Conservation (phyloP, 2,113 vertebrate genomes). For the Desmodus rotundus region DNA sequence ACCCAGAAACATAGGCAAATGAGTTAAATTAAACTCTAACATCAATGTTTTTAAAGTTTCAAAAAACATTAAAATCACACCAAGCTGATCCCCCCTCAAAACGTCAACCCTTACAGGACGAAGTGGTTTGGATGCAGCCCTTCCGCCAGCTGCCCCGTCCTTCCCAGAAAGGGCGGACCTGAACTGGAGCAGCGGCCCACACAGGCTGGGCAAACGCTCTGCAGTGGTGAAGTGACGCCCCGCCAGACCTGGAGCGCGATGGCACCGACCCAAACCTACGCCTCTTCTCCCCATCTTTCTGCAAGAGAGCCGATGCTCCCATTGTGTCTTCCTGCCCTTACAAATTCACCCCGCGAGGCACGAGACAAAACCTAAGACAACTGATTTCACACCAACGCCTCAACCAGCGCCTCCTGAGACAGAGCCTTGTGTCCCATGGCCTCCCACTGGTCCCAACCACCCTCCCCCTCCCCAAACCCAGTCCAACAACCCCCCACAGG, state of each 20-base stretch:
- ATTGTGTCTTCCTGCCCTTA: background rate
- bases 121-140: fast-evolving
- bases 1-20: background rate
- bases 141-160: background rate
- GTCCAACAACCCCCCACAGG: background rate
- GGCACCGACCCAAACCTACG: background rate
- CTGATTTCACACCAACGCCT: background rate
- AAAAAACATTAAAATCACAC: background rate
- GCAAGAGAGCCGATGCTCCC: fast-evolving
- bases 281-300: background rate
- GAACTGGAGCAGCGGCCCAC: fast-evolving
- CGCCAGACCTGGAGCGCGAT: fast-evolving
- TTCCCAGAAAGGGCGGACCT: fast-evolving
- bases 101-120: fast-evolving
- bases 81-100: too few species aligned
- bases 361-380: fast-evolving
- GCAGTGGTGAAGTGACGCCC: fast-evolving
- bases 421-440: background rate
- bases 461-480: background rate
- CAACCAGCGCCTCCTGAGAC: background rate
- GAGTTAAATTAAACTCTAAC: background rate
- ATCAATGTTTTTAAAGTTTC: background rate
- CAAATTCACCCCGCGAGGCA: fast-evolving
- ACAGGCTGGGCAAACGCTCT: fast-evolving
- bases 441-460: background rate